Evolutionary conservation across 2,797 vertebrate species (phyloP).

Genomic region (Takifugu rubripes): DNA sequence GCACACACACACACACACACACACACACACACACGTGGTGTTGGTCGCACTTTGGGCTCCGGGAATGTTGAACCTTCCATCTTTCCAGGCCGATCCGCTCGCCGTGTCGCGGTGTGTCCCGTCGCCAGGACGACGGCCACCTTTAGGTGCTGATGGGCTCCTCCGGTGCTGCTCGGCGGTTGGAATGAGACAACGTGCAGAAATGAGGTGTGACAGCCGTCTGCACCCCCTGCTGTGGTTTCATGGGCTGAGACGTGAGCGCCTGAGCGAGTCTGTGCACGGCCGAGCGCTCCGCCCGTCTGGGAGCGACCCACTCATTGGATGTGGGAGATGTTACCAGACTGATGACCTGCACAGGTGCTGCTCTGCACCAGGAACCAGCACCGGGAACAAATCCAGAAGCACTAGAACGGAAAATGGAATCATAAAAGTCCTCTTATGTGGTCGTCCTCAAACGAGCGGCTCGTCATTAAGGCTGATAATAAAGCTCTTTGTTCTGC

Average conservation of each 20-base stretch:
- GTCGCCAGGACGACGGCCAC: too few relatives aligned
- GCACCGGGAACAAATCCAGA: conserved; percentile 6
- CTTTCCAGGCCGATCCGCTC: too few relatives aligned
- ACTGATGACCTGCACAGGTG: neutral
- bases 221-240: conserved; percentile 39
- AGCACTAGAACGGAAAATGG: conserved; percentile 15
- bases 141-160: neutral
- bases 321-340: conserved; percentile 6
- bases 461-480: conserved; percentile 19
- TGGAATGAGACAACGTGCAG: conserved; percentile 31
- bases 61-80: too few relatives aligned
- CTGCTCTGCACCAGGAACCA: conserved; percentile 2
- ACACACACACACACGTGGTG: neutral
- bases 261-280: conserved; percentile 36
- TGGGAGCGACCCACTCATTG: conserved; percentile 10
- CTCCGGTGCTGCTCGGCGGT: neutral
- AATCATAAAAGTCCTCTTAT: neutral
- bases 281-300: conserved; percentile 36
- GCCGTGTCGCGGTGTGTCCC: too few relatives aligned
- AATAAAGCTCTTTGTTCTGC: conserved; percentile 16
- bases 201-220: conserved; percentile 59
- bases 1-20: conserved; percentile 2
- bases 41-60: too few relatives aligned
- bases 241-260: conserved; percentile 51
- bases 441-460: neutral